phyloP scores from a whole-genome alignment of 1,140 invertebrate species.

The Pantala flavescens region DNA sequence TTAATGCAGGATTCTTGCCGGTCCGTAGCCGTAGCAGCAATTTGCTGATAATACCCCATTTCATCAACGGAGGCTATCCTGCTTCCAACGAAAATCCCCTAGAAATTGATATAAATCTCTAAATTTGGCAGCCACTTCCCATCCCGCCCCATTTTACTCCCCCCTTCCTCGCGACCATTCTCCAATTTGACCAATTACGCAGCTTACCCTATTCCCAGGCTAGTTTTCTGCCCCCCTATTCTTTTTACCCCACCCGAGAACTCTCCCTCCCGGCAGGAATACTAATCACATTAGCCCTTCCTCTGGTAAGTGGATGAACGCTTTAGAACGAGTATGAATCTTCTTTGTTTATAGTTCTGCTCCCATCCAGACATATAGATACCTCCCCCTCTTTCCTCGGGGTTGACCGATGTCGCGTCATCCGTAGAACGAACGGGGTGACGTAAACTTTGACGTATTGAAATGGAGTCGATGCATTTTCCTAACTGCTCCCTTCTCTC shows the following conservation, averaged over 20 bases:
- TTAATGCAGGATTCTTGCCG: not conserved
- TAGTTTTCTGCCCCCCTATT: not conserved
- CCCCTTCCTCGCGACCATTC: not conserved
- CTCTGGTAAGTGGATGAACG: not conserved
- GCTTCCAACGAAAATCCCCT: not conserved
- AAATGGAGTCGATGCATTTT: no score
- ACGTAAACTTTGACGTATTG: no score
- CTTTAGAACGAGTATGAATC: not conserved
- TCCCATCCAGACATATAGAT: not conserved
- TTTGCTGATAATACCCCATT: slow-evolving; percentile 3
- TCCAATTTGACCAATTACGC: slow-evolving; percentile 5
- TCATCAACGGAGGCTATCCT: not conserved
- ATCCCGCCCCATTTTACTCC: not conserved
- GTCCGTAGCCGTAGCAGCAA: not conserved
- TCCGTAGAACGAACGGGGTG: no score
- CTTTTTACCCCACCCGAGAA: not conserved
- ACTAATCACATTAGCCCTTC: slow-evolving; percentile 1
- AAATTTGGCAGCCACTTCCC: not conserved
- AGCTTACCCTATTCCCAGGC: not conserved
- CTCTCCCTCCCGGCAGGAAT: not conserved
- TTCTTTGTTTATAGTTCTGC: slow-evolving; percentile 2
- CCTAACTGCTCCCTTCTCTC: no score
- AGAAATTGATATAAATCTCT: slow-evolving; percentile 8
- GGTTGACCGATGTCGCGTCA: no score
- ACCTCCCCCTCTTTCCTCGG: no score